Evolutionary conservation across 2,797 vertebrate species (phyloP).

Genomic region (Enteromius fasciolatus): DNA sequence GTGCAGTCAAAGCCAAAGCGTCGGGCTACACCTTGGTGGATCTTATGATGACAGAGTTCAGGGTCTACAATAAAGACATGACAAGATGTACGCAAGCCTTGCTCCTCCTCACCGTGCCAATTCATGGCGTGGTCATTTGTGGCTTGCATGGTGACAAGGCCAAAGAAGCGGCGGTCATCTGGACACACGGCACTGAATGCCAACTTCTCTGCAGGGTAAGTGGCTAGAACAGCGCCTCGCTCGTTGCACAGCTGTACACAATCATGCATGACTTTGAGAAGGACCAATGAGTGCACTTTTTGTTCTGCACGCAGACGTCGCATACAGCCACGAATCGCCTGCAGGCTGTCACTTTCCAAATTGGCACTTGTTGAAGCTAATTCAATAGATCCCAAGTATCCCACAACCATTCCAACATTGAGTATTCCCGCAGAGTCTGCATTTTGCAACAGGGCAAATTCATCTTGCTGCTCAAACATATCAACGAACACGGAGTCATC

Average conservation of each 20-base stretch:
- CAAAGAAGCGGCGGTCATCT: constrained; percentile 93
- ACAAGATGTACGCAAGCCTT: constrained; percentile 91
- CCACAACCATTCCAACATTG: constrained; percentile 96
- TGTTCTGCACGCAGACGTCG: constrained; percentile 94
- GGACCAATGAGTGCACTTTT: constrained; percentile 93
- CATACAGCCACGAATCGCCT: constrained; percentile 97
- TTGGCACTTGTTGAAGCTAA: constrained; percentile 88
- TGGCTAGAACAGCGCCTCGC: constrained; percentile 84
- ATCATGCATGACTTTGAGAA: constrained; percentile 97
- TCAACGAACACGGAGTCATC: constrained; percentile 86
- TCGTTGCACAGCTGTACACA: constrained; percentile 90
- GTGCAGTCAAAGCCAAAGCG: constrained; percentile 94
- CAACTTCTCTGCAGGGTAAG: constrained; percentile 94
- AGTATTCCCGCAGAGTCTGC: constrained; percentile 82
- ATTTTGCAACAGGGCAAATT: constrained; percentile 76
- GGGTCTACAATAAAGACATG: constrained; percentile 98
- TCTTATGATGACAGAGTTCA: constrained; percentile 92
- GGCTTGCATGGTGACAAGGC: constrained; percentile 95
- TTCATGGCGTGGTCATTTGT: constrained; percentile 77
- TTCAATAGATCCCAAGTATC: constrained; percentile 97
- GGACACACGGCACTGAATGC: constrained; percentile 97
- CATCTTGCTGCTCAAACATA: constrained; percentile 75
- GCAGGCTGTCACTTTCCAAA: constrained; percentile 92
- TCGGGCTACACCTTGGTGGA: constrained; percentile 87
- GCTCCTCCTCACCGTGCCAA: constrained; percentile 79